phyloP scores from a whole-genome alignment of 2,113 vertebrate species.

The Paedocypris sp. region DNA sequence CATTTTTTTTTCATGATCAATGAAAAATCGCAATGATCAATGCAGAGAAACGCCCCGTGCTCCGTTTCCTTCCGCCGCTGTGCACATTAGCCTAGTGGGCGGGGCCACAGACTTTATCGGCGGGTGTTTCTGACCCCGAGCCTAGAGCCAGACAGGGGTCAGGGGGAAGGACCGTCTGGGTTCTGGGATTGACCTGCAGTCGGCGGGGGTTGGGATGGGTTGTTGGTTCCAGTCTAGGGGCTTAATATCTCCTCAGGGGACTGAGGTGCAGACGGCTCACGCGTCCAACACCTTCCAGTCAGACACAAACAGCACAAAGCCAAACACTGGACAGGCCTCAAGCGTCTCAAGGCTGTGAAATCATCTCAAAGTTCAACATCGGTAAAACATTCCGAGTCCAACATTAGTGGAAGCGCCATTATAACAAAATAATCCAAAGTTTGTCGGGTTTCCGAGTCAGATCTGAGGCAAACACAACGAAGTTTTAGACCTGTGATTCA shows the following conservation, averaged over 20 bases:
- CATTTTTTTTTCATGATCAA: too few species aligned
- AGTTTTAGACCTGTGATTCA: too few species aligned
- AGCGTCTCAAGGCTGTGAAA: too few species aligned
- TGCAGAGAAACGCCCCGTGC: neutral
- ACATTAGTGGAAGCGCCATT: too few species aligned
- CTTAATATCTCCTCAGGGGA: slow-evolving; percentile 68
- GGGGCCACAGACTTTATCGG: slow-evolving; percentile 49
- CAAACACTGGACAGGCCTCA: too few species aligned
- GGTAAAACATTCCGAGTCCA: too few species aligned
- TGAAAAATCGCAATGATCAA: too few species aligned
- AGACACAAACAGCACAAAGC: too few species aligned
- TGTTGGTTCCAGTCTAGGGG: slow-evolving; percentile 41
- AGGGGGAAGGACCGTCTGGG: slow-evolving; percentile 64
- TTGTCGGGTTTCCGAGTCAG: too few species aligned
- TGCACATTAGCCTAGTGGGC: slow-evolving; percentile 37
- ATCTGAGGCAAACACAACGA: too few species aligned
- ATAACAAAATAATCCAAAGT: too few species aligned
- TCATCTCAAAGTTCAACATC: too few species aligned
- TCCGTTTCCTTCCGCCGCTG: slow-evolving; percentile 16
- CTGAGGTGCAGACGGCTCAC: slow-evolving; percentile 61
- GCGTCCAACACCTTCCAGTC: slow-evolving; percentile 48
- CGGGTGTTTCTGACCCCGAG: slow-evolving; percentile 51
- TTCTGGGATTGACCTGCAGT: slow-evolving; percentile 49
- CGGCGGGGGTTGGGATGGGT: slow-evolving; percentile 40
- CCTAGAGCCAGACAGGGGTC: slow-evolving; percentile 62